These are phyloP conservation scores for Atherinomorus stipes DNA, from an alignment of 2,113 vertebrate species.

Conservation along the genomic window DNA sequence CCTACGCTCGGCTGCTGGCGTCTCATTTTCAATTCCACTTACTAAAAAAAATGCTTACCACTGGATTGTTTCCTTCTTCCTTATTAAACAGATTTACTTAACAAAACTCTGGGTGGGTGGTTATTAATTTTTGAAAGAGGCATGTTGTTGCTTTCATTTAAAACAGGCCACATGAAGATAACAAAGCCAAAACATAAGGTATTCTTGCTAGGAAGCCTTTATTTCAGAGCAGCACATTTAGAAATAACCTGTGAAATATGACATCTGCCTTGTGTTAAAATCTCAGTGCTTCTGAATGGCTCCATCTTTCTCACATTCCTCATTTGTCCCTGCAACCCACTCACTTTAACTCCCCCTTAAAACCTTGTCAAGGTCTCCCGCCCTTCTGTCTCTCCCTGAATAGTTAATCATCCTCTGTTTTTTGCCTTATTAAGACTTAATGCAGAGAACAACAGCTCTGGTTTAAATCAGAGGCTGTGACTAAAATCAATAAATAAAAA, in stretches of 20 bases:
- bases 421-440: conserved; percentile 60
- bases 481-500: conserved; percentile 59
- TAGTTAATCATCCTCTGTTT: conserved; percentile 49
- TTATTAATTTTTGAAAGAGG: neutral
- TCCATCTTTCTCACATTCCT: conserved; percentile 4
- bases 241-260: conserved; percentile 29
- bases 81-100: conserved; percentile 6
- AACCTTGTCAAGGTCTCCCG: conserved; percentile 10
- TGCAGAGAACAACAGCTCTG: conserved; percentile 55
- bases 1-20: too few species aligned
- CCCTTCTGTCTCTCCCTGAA: conserved; percentile 20
- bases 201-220: conserved; percentile 4
- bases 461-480: conserved; percentile 50
- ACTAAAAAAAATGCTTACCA: neutral
- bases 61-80: neutral
- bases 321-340: conserved; percentile 1
- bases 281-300: neutral
- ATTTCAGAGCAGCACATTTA: conserved; percentile 26
- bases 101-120: neutral
- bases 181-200: conserved; percentile 11
- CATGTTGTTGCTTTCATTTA: conserved; percentile 13
- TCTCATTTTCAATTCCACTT: too few species aligned
- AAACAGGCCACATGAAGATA: conserved; percentile 4
- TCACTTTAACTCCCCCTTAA: neutral
- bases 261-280: conserved; percentile 34